A percentile compares a stretch with the other conserved stretches of the same genome.
These are phyloP conservation scores for Trachelipus rathkii DNA, from an alignment of 1,140 invertebrate species.

Conservation along the genomic window DNA sequence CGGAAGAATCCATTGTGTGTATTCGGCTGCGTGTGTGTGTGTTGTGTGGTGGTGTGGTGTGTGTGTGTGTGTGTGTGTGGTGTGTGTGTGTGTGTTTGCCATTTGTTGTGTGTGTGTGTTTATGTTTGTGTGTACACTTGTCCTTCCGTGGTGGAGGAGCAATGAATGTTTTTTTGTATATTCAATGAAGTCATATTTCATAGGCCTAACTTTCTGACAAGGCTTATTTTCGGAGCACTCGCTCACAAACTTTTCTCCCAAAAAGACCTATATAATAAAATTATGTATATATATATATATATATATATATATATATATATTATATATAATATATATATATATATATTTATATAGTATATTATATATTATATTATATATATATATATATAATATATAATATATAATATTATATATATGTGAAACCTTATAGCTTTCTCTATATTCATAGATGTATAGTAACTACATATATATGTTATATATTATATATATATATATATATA, in stretches of 20 bases:
- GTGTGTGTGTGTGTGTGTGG: too few relatives aligned
- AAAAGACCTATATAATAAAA: not conserved
- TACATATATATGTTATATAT: constrained; percentile 8
- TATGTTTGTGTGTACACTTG: not conserved
- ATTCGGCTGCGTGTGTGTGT: too few relatives aligned
- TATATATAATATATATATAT: constrained; percentile 3
- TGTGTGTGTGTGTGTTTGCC: not conserved
- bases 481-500: constrained; percentile 15
- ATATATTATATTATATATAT: not conserved
- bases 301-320: not conserved
- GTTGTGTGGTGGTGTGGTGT: too few relatives aligned
- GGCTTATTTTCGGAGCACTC: not conserved
- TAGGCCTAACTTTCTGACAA: constrained; percentile 2
- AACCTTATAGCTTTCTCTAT: not conserved
- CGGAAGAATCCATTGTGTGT: too few relatives aligned
- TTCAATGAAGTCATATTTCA: constrained; percentile 10
- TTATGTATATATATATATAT: too few relatives aligned
- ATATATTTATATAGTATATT: not conserved
- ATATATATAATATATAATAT: constrained; percentile 1
- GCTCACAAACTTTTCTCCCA: not conserved
- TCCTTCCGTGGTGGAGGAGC: not conserved
- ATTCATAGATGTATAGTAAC: not conserved
- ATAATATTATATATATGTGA: constrained; percentile 2
- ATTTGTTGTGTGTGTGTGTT: too few relatives aligned
- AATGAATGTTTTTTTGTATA: constrained; percentile 8